Evolutionary conservation across 2,888 invertebrate species (phyloP), one percentile per base, ranked within the genome.

Genomic region (Siphlonurus alternatus): DNA sequence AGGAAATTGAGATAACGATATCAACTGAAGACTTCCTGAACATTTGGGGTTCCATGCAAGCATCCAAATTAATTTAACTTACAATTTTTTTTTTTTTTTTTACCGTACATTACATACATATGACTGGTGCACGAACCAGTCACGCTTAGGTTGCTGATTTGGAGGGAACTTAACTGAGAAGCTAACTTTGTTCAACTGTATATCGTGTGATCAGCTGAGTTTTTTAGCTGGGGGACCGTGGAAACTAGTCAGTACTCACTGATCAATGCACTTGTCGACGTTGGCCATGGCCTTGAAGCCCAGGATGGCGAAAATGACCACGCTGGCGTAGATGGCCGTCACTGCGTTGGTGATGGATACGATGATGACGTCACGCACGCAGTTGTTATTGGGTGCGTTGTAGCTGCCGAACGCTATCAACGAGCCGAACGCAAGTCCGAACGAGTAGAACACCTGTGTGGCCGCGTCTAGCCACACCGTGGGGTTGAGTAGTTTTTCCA

Each of bases 401-500:
- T 96, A 96, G 69, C 93, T 93, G 64, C 95, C 94, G 75, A 95
- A 96, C 1, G 95, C 94, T 71, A 96, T 94, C 65, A 96, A 80
- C 0, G 94, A 95, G 1, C 96, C 96, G 76, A 96, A 96, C 3
- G 94, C 95, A 66, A 96, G 79, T 1, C 95, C 95, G 75, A 93
- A 92, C 1, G 94, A 94, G 77, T 95, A 96, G 79, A 96, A 96
- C 1, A 96, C 95, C 79, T 96, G 96, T 0, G 95, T 95, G 1
- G 96, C 95, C 1, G 96, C 95, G 73, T 95, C 95, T 71, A 96
- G 78, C 96, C 96, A 96, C 0, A 95, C 94, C 2, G 86, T 89
- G 0, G 95, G 93, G 71, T 92, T 86, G 61, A 86, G 78, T 20
- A 96, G 80, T 73, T 89, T 93, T 69, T 89, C 88, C 72, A 92